Evolutionary conservation across 2,797 vertebrate species (phyloP).

Genomic region (Sebastes hopkinsi): DNA sequence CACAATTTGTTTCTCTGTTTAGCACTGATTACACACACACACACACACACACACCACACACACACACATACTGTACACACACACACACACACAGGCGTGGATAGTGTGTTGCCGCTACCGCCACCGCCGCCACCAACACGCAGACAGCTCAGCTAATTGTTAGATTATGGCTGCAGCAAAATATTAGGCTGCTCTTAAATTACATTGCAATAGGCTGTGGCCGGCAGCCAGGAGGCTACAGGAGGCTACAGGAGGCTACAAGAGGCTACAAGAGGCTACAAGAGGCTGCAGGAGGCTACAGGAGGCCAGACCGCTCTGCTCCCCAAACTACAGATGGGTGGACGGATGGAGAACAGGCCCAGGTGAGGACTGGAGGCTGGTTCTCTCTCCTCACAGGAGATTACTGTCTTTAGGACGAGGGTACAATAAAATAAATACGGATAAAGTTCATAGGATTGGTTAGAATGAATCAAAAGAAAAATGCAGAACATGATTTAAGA

Average conservation of each 20-base stretch:
- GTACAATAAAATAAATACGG: background rate
- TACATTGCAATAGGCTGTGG: constrained; percentile 68
- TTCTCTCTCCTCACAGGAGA: background rate
- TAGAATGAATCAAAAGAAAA: background rate
- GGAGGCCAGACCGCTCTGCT: constrained; percentile 7
- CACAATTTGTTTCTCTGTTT: constrained; percentile 31
- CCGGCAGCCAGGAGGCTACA: constrained; percentile 39
- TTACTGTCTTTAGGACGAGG: background rate
- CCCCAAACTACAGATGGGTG: background rate
- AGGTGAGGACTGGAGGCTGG: background rate
- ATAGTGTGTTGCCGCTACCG: constrained; percentile 17
- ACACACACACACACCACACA: constrained; percentile 12
- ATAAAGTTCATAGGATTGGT: background rate
- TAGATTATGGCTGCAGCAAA: constrained; percentile 75
- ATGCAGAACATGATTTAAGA: background rate
- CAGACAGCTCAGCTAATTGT: constrained; percentile 72
- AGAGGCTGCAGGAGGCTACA: too few relatives aligned
- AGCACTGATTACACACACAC: constrained; percentile 28
- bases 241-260: background rate
- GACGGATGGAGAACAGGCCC: background rate
- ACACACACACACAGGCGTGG: constrained; percentile 11
- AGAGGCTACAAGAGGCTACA: rapidly evolving
- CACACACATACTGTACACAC: constrained; percentile 1
- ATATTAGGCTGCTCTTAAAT: constrained; percentile 76
- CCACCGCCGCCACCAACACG: constrained; percentile 2